These are phyloP conservation scores for Eristalinus sepulchralis DNA, from an alignment of 2,888 invertebrate genomes.

Conservation along the genomic window DNA sequence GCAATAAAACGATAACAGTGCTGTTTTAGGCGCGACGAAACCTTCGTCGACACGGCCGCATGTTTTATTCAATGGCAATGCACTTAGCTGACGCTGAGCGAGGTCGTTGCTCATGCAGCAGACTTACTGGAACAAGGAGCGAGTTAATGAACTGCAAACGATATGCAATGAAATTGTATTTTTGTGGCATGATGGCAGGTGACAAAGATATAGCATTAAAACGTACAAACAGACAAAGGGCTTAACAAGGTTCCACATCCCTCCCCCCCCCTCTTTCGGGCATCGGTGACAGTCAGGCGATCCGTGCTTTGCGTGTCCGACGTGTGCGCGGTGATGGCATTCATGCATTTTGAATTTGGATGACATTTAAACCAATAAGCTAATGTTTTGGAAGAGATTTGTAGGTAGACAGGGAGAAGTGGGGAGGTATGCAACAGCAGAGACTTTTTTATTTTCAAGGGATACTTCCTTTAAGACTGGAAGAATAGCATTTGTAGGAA, in stretches of 20 bases:
- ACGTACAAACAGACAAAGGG: constrained; percentile 39
- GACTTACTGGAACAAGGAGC: background rate
- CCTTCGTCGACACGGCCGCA: constrained; percentile 49
- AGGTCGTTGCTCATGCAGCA: constrained; percentile 7
- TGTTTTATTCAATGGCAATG: constrained; percentile 69
- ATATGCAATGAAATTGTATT: constrained; percentile 63
- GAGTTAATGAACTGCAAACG: constrained; percentile 70
- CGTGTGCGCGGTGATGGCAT: background rate
- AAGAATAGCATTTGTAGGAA: too few relatives aligned
- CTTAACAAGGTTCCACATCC: constrained; percentile 39
- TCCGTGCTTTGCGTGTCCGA: background rate
- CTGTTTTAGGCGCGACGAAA: constrained; percentile 68
- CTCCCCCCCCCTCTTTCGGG: background rate
- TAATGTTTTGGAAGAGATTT: background rate
- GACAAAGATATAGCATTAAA: constrained; percentile 61
- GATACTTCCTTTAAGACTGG: background rate
- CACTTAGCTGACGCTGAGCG: constrained; percentile 48
- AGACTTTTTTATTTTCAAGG: background rate
- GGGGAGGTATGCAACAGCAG: background rate
- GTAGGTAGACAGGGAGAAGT: background rate
- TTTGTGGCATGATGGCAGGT: constrained; percentile 37
- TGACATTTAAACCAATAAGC: background rate
- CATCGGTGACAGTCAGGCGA: background rate
- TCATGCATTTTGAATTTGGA: background rate
- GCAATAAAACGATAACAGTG: constrained; percentile 68